These are phyloP conservation scores for Sylvia atricapilla DNA, from an alignment of 2,113 vertebrate species.

Conservation along the genomic window DNA sequence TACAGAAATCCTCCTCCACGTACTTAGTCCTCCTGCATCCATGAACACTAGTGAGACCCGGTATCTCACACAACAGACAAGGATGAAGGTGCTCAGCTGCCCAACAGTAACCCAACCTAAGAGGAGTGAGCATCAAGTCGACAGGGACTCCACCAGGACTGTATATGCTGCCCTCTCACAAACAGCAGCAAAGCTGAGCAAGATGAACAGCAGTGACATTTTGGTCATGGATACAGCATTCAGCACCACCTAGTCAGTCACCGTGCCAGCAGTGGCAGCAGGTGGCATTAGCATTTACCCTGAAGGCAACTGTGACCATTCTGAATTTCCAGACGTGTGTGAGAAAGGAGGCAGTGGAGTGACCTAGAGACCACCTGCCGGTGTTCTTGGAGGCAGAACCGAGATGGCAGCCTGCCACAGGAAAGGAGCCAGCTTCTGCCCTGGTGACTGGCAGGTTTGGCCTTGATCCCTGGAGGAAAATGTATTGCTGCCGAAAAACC, in stretches of 20 bases:
- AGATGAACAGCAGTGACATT: background rate
- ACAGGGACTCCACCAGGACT: background rate
- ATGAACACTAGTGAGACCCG: background rate
- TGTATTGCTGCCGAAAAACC: constrained; percentile 1
- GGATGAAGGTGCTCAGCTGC: background rate
- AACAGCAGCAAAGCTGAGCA: background rate
- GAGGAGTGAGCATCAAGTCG: rapidly evolving
- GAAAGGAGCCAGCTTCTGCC: constrained; percentile 23
- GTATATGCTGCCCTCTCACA: background rate
- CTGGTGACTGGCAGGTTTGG: constrained; percentile 39
- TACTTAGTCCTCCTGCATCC: background rate
- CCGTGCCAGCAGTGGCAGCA: background rate
- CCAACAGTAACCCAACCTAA: background rate
- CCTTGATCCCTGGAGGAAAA: constrained; percentile 15
- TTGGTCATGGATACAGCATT: background rate
- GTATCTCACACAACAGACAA: background rate
- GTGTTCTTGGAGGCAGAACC: background rate
- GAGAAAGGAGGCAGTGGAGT: background rate
- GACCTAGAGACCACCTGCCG: background rate
- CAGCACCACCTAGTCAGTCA: background rate
- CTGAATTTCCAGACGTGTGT: background rate
- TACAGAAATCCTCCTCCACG: background rate
- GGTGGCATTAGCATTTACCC: background rate
- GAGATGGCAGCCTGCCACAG: background rate
- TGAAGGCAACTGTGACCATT: background rate